Percentiles rank a stretch among this genome's conserved stretches.
phyloP scores from a whole-genome alignment of 2,797 vertebrate species.

The Poeciliopsis gracilis region DNA sequence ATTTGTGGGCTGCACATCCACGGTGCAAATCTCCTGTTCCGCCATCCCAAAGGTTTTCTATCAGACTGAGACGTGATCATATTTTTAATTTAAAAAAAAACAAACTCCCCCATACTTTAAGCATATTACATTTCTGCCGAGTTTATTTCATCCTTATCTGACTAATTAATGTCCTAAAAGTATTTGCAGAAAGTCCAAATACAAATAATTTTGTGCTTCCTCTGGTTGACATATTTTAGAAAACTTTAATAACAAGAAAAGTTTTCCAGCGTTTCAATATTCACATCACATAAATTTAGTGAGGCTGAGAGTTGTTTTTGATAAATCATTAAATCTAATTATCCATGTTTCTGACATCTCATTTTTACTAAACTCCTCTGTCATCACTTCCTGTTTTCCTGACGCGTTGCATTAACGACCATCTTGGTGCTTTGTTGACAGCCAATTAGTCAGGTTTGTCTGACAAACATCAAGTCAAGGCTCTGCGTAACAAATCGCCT shows the following conservation, averaged over 20 bases:
- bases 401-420: conserved; percentile 36
- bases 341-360: conserved; percentile 13
- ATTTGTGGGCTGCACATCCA: background rate
- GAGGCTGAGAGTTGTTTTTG: background rate
- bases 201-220: background rate
- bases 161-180: background rate
- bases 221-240: background rate
- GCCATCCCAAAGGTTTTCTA: too few species aligned
- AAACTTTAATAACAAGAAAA: background rate
- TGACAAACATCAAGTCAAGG: conserved; percentile 37
- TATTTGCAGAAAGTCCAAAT: background rate
- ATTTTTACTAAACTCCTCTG: conserved; percentile 9
- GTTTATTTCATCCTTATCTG: background rate
- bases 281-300: background rate
- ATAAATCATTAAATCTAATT: background rate
- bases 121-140: background rate
- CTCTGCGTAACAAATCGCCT: conserved; percentile 30
- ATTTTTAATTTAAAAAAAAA: background rate
- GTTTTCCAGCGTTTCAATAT: background rate
- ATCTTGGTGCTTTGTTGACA: conserved; percentile 43
- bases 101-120: background rate
- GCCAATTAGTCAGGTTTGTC: conserved; percentile 51
- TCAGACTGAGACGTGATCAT: too few species aligned
- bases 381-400: conserved; percentile 23
- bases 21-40: background rate